Conservation (phyloP, 2,888 invertebrate species). For the Nemotelus nigrinus region DNA sequence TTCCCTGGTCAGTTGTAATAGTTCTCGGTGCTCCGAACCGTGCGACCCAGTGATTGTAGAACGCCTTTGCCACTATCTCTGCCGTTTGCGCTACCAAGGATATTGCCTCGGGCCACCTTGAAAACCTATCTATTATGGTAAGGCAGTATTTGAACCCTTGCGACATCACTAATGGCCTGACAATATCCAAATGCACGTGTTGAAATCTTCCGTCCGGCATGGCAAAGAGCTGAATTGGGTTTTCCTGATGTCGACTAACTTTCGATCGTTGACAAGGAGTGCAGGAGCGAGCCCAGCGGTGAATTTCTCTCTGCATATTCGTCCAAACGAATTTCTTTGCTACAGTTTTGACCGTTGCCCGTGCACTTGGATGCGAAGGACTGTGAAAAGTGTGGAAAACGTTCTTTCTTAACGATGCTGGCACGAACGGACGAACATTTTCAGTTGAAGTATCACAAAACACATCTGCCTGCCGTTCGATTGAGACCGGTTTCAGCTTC, state of each 20-base stretch:
- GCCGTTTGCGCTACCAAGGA: constrained; percentile 27
- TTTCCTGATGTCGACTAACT: not conserved
- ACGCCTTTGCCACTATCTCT: constrained; percentile 20
- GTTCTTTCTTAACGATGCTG: not conserved
- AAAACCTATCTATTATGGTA: constrained; percentile 27
- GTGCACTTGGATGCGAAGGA: not conserved
- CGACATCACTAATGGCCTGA: not conserved
- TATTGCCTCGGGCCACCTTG: constrained; percentile 29
- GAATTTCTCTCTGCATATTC: not conserved
- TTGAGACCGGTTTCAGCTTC: no score
- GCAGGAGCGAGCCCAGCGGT: not conserved
- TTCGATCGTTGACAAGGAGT: not conserved
- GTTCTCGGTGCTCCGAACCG: constrained; percentile 24
- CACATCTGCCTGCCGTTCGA: no score
- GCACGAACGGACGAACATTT: not conserved
- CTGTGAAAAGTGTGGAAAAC: not conserved
- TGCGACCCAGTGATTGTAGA: constrained; percentile 5
- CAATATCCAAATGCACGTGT: not conserved
- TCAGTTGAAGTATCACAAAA: not conserved
- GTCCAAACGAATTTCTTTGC: not conserved
- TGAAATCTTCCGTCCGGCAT: not conserved
- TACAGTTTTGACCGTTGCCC: not conserved
- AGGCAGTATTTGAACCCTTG: not conserved
- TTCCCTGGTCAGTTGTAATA: constrained; percentile 26
- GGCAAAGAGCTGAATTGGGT: not conserved